Percentiles rank a stretch among this genome's conserved stretches.
Conservation (phyloP, 2,113 vertebrate genomes). For the Corynorhinus townsendii region DNA sequence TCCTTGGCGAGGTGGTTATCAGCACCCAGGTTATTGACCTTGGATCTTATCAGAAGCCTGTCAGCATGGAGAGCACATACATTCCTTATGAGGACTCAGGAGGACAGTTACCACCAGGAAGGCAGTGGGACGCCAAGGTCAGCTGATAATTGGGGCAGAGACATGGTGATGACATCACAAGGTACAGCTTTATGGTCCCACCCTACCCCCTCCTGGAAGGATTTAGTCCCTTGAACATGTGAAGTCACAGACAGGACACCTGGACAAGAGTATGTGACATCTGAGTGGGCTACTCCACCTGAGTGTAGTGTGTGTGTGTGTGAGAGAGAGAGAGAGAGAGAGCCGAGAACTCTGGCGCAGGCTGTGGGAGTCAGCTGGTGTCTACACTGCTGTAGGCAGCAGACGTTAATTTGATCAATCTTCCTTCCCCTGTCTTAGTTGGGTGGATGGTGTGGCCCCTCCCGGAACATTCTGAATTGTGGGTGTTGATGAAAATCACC, state of each 20-base stretch:
- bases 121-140: neutral
- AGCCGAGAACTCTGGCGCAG: neutral
- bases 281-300: neutral
- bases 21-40: neutral
- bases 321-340: too few relatives aligned
- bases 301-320: too few relatives aligned
- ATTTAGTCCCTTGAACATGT: neutral
- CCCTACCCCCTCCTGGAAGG: neutral
- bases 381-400: neutral
- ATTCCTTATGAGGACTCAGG: neutral
- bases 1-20: neutral
- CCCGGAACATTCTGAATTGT: neutral
- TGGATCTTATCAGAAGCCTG: conserved; percentile 32
- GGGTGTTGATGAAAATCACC: too few relatives aligned
- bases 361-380: neutral
- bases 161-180: rapidly evolving
- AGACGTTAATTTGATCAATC: neutral
- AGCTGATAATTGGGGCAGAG: neutral
- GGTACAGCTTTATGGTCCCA: neutral
- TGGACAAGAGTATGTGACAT: neutral
- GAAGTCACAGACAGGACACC: neutral
- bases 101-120: neutral
- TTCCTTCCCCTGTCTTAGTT: neutral
- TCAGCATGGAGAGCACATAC: neutral
- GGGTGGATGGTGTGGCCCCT: neutral